Evolutionary conservation across 1,140 invertebrate species (phyloP), one percentile per base, ranked within the genome.

Genomic region (Venturia canescens): DNA sequence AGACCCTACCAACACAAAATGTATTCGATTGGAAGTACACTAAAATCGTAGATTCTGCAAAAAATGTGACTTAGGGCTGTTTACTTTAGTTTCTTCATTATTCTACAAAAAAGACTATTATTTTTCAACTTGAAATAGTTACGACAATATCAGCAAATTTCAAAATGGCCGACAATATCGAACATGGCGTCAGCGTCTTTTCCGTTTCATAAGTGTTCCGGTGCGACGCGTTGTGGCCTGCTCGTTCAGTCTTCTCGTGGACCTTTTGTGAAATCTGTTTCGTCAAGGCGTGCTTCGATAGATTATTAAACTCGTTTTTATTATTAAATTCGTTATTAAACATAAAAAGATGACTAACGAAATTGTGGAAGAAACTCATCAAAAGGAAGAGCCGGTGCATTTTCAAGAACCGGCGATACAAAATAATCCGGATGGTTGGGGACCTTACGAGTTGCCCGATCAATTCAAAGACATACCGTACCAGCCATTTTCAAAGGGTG

Each of bases 381-480:
- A 78, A 13, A 77, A 80, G 34, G 89, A 87, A 50, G 84, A 87
- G 23, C 79, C 87, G 27, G 88, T 89, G 31, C 92, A 93, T 83
- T 96, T 96, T 84, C 87, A 93, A 60, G 93, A 94, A 5, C 96
- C 96, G 1, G 91, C 94, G 57, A 96, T 98, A 87, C 97, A 98
- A 89, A 96, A 98, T 86, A 98, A 98, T 91, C 94, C 95, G 0
- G 94, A 94, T 84, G 98, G 98, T 90, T 99, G 98, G 98, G 98
- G 98, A 3, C 98, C 98, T 60, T 97, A 95, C 91, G 96, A 97
- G 88, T 94, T 99, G 90, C 97, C 98, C 23, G 97, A 98, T 82
- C 97, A 98, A 89, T 99, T 98, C 91, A 97, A 97, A 89, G 98
- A 99, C 92, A 98, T 99, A 95, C 98, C 98, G 0, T 99, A 99